A percentile compares a stretch with the other conserved stretches of the same genome.
phyloP scores from a whole-genome alignment of 2,113 vertebrate species.

The Lophius piscatorius region DNA sequence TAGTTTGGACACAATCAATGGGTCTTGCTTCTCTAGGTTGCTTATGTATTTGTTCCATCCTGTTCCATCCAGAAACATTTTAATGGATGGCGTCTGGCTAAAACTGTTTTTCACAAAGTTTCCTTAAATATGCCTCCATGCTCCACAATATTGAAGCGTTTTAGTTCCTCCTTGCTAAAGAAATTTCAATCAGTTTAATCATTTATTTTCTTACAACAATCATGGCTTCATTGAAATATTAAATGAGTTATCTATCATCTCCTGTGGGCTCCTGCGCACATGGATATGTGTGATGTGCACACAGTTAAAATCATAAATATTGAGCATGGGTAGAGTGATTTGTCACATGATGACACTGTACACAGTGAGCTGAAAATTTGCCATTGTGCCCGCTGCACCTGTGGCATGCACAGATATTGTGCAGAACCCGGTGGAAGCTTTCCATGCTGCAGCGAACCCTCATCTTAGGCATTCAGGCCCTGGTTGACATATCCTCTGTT shows the following conservation, averaged over 20 bases:
- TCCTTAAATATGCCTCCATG: slow-evolving; percentile 10
- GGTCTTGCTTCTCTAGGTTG: slow-evolving; percentile 30
- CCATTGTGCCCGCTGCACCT: slow-evolving; percentile 2
- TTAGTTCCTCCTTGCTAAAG: no score
- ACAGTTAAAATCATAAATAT: slow-evolving; percentile 63
- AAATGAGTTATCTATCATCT: slow-evolving; percentile 4
- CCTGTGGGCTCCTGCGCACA: not conserved
- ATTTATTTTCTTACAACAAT: not conserved
- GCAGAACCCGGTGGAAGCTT: not conserved
- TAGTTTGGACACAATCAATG: slow-evolving; percentile 48
- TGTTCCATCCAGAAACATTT: slow-evolving; percentile 42
- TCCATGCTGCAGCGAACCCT: not conserved
- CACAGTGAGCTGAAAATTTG: slow-evolving; percentile 37
- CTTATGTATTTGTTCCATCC: slow-evolving; percentile 29
- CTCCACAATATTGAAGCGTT: no score
- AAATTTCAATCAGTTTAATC: not conserved
- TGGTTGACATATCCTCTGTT: slow-evolving; percentile 27
- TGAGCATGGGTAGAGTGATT: slow-evolving; percentile 27
- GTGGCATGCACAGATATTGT: not conserved
- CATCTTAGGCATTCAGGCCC: not conserved
- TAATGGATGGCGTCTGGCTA: slow-evolving; percentile 24
- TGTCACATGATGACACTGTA: slow-evolving; percentile 53
- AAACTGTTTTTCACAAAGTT: slow-evolving; percentile 12
- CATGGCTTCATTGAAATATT: not conserved
- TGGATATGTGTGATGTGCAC: slow-evolving; percentile 51